Conservation (phyloP, 2,888 invertebrate genomes). For the Acanthosoma haemorrhoidale region DNA sequence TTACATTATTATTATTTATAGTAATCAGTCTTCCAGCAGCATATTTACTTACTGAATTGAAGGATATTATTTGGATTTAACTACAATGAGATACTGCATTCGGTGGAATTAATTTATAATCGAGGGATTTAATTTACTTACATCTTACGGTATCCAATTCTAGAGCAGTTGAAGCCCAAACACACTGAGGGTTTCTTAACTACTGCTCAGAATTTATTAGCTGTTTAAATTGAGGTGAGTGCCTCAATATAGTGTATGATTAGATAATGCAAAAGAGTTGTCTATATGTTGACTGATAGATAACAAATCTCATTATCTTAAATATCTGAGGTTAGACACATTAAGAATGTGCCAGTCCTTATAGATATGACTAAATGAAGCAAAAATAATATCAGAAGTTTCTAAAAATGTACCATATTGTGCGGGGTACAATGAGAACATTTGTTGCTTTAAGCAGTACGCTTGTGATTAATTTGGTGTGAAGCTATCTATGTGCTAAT, state of each 20-base stretch:
- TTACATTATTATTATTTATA: no score
- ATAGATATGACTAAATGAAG: neutral
- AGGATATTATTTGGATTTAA: no score
- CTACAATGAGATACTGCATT: no score
- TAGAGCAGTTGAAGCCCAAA: neutral
- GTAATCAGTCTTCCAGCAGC: no score
- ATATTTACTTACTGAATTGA: no score
- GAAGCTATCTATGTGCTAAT: conserved; percentile 8
- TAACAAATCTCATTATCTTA: conserved; percentile 2
- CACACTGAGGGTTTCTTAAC: neutral
- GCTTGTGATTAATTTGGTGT: neutral
- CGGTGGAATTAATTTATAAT: no score
- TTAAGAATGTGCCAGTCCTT: neutral
- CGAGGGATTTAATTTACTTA: no score
- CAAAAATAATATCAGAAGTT: neutral
- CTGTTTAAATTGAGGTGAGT: conserved; percentile 10
- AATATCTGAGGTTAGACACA: neutral
- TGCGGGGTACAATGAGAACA: neutral
- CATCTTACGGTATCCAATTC: conserved; percentile 11
- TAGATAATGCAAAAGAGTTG: conserved; percentile 18
- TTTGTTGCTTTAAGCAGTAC: neutral
- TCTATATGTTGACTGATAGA: conserved; percentile 22
- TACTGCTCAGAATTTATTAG: neutral
- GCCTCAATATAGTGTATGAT: conserved; percentile 13
- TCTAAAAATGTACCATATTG: conserved; percentile 3